Evolutionary conservation across 2,797 vertebrate genomes (phyloP).

Genomic region (Podargus strigoides): DNA sequence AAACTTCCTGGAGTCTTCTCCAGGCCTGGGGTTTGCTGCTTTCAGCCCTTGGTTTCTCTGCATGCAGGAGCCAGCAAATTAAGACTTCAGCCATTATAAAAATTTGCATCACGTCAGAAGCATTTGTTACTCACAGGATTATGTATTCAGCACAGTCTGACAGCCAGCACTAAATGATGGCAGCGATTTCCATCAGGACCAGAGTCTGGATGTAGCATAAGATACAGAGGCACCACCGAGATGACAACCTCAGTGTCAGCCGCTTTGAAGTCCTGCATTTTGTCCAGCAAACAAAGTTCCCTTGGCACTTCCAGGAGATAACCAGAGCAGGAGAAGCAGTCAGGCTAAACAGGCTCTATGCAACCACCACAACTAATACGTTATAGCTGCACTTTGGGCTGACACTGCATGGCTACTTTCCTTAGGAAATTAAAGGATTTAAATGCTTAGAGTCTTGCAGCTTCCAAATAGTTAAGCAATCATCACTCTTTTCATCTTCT

Average conservation of each 20-base stretch:
- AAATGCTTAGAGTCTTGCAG: not conserved
- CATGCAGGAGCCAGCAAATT: not conserved
- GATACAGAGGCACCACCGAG: not conserved
- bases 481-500: not conserved
- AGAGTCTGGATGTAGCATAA: not conserved
- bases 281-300: not conserved
- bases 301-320: not conserved
- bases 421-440: not conserved
- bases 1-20: not conserved
- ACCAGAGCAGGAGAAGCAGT: not conserved
- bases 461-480: not conserved
- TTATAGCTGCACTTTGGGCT: not conserved
- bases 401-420: not conserved
- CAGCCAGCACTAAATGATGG: not conserved
- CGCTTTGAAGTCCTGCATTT: not conserved
- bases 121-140: not conserved
- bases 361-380: not conserved
- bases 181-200: not conserved
- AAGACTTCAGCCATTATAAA: not conserved
- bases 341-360: not conserved
- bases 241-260: not conserved
- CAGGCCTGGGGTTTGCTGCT: not conserved
- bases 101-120: not conserved
- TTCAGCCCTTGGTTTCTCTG: not conserved
- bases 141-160: not conserved